These are phyloP conservation scores for Theonella swinhoei DNA, from an alignment of 37 sponge, comb jelly and placozoan species.

Conservation along the genomic window DNA sequence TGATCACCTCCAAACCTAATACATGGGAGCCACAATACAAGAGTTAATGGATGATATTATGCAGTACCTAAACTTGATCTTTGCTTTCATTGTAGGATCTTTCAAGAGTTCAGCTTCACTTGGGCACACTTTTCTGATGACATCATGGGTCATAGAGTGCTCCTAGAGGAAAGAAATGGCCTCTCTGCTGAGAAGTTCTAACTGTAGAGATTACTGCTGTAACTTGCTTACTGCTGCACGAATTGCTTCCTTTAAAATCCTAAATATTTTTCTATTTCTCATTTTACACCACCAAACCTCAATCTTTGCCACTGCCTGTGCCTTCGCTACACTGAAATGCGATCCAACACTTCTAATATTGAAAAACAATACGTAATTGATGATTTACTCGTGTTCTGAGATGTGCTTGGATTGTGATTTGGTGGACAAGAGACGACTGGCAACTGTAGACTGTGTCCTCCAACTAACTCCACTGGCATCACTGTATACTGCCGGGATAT, in stretches of 20 bases:
- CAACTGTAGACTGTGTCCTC: not conserved
- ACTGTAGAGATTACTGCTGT: not conserved
- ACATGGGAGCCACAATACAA: too few species aligned
- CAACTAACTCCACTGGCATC: not conserved
- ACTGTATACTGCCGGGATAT: not conserved
- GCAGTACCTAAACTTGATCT: constrained; percentile 83
- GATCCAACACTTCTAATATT: too few species aligned
- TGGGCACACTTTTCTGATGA: constrained; percentile 85
- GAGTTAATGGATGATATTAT: not conserved
- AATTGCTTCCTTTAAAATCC: constrained; percentile 80
- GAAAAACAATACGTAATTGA: too few species aligned
- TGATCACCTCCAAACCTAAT: constrained; percentile 86
- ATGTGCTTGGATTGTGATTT: not conserved
- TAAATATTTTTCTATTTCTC: constrained; percentile 78
- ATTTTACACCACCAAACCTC: constrained; percentile 84
- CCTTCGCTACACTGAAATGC: constrained; percentile 2
- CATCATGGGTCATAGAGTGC: constrained; percentile 84
- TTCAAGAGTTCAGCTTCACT: constrained; percentile 81
- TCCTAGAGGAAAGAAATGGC: constrained; percentile 65
- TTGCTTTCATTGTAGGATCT: constrained; percentile 88
- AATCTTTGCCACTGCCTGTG: constrained; percentile 55
- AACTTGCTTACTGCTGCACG: constrained; percentile 86
- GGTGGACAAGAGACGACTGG: not conserved
- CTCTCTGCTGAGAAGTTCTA: not conserved
- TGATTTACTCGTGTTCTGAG: not conserved